Evolutionary conservation across 2,888 invertebrate species (phyloP).

Genomic region (Tipula lateralis): DNA sequence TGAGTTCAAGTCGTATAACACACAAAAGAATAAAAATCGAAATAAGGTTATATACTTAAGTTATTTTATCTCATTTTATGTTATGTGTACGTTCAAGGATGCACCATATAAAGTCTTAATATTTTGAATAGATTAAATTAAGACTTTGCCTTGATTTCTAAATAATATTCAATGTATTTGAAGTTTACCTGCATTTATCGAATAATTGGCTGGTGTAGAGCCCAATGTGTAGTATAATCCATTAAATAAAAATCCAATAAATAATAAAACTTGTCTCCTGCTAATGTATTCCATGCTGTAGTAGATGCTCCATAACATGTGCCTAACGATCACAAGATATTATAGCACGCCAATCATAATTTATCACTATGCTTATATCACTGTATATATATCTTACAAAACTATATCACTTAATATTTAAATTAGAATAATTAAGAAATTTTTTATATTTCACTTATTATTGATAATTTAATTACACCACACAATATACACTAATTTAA

Average conservation of each 20-base stretch:
- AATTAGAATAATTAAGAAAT: neutral
- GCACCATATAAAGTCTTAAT: neutral
- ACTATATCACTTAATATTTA: neutral
- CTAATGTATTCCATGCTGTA: constrained; percentile 11
- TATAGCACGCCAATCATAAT: neutral
- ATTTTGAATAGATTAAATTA: neutral
- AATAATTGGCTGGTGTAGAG: neutral
- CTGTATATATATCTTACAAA: neutral
- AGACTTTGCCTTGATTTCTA: neutral
- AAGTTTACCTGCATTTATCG: neutral
- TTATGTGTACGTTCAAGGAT: neutral
- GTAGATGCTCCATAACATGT: neutral
- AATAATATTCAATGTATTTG: neutral
- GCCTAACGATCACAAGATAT: neutral
- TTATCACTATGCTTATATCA: neutral
- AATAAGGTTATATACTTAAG: too few species aligned
- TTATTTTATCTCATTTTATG: neutral
- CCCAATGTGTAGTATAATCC: neutral
- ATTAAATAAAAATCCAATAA: neutral
- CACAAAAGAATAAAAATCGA: neutral
- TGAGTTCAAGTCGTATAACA: neutral
- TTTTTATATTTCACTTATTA: neutral
- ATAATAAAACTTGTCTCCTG: neutral
- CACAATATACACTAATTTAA: neutral
- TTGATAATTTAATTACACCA: neutral